phyloP scores from a whole-genome alignment of 2,888 invertebrate species.

The Dermolepida albohirtum region DNA sequence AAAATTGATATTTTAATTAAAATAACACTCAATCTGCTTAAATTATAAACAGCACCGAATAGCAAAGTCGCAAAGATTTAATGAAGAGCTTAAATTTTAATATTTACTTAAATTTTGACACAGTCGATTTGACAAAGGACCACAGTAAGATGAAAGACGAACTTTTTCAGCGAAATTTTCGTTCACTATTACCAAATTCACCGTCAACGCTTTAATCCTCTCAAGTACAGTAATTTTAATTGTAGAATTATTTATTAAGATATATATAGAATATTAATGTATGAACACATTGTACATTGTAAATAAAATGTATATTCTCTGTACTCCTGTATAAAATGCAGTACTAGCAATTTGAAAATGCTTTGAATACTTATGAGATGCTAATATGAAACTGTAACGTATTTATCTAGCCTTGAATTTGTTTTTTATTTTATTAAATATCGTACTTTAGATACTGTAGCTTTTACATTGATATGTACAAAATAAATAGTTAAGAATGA shows the following conservation, averaged over 20 bases:
- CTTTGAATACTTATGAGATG: background rate
- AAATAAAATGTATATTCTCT: constrained; percentile 34
- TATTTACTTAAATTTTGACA: constrained; percentile 6
- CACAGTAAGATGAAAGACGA: background rate
- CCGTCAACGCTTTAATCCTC: background rate
- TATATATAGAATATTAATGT: too few relatives aligned
- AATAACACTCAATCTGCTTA: too few relatives aligned
- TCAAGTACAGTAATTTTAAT: constrained; percentile 4
- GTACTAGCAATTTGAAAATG: constrained; percentile 1
- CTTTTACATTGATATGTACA: too few relatives aligned
- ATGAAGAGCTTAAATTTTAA: constrained; percentile 9
- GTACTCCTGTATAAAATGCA: constrained; percentile 12
- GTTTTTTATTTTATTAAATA: too few relatives aligned
- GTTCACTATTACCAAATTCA: background rate
- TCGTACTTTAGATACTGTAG: too few relatives aligned
- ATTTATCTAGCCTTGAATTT: too few relatives aligned
- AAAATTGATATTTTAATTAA: too few relatives aligned
- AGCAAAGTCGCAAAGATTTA: constrained; percentile 18
- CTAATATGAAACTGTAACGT: background rate
- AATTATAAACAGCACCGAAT: background rate
- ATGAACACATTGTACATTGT: constrained; percentile 19
- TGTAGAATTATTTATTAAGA: constrained; percentile 9
- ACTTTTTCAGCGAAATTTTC: background rate
- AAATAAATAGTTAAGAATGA: too few relatives aligned
- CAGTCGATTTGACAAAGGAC: constrained; percentile 7